A percentile compares a stretch with the other conserved stretches of the same genome.
Conservation (phyloP, 2,888 invertebrate genomes). For the Hypomecis punctinalis region DNA sequence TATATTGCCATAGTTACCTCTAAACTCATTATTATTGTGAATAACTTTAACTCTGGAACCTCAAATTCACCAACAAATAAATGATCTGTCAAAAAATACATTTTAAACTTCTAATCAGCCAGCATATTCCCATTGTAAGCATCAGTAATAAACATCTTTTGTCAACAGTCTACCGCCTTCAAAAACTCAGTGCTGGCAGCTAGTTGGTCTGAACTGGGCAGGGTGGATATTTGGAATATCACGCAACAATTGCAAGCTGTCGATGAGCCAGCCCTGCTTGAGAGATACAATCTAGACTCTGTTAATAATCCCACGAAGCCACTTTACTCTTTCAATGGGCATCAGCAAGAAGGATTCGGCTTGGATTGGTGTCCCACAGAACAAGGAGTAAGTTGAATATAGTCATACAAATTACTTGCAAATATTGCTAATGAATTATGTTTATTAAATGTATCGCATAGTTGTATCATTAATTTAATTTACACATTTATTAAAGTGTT, state of each 20-base stretch:
- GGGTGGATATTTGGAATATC: conserved; percentile 97
- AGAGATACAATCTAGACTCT: conserved; percentile 87
- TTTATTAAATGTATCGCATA: too few relatives aligned
- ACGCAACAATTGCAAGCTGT: conserved; percentile 92
- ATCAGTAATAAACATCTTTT: neutral
- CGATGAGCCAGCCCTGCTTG: conserved; percentile 87
- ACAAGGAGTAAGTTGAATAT: conserved; percentile 87
- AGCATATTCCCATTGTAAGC: neutral
- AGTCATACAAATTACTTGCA: too few relatives aligned
- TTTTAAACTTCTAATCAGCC: too few relatives aligned
- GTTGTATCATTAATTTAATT: too few relatives aligned
- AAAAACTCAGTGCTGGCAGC: conserved; percentile 91
- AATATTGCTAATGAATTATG: too few relatives aligned
- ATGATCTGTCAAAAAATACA: too few relatives aligned
- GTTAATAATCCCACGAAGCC: conserved; percentile 86
- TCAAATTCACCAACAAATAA: too few relatives aligned
- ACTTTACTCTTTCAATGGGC: conserved; percentile 95
- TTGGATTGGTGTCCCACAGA: conserved; percentile 95
- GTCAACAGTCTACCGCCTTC: conserved; percentile 82
- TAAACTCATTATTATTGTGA: too few relatives aligned
- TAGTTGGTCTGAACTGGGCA: conserved; percentile 97
- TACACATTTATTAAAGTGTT: too few relatives aligned
- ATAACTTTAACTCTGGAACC: too few relatives aligned
- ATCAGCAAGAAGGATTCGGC: conserved; percentile 97
- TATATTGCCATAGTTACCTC: too few relatives aligned